These are phyloP conservation scores for Pogonocichla stellata DNA, from an alignment of 2,113 vertebrate species.

Conservation along the genomic window DNA sequence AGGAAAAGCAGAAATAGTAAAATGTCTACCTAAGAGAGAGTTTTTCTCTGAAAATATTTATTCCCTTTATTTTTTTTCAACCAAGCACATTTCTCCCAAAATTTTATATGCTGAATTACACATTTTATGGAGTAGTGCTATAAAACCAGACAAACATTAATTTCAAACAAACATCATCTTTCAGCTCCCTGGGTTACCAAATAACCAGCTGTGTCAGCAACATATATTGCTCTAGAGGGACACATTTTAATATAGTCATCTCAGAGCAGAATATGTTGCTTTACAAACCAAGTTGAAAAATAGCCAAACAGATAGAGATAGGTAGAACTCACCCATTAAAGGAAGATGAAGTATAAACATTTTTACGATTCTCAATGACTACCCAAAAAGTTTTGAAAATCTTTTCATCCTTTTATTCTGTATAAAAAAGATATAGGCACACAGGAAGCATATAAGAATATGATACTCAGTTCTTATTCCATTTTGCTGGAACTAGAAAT, in stretches of 20 bases:
- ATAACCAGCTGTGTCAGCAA: slow-evolving; percentile 21
- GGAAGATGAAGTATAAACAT: neutral
- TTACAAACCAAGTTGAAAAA: neutral
- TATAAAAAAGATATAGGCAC: neutral
- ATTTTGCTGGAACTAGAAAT: neutral
- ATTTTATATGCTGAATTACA: neutral
- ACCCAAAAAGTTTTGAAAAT: neutral
- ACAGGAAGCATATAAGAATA: neutral
- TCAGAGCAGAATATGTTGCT: neutral
- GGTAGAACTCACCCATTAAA: neutral
- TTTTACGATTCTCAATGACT: neutral
- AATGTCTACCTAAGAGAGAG: neutral
- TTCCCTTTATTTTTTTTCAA: neutral
- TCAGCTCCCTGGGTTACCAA: neutral
- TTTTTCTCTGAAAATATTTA: neutral
- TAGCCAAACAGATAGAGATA: neutral
- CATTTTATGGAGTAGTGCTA: neutral
- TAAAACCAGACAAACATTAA: slow-evolving; percentile 33
- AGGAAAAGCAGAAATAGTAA: neutral
- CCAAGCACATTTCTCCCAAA: neutral
- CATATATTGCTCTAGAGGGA: neutral
- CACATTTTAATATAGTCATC: neutral
- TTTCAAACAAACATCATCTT: neutral
- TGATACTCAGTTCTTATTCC: neutral
- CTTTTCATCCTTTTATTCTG: neutral